Evolutionary conservation across 35 echinoderm and acorn worm species (phyloP), one percentile per base, ranked within the genome.

Genomic region (Diadema setosum): DNA sequence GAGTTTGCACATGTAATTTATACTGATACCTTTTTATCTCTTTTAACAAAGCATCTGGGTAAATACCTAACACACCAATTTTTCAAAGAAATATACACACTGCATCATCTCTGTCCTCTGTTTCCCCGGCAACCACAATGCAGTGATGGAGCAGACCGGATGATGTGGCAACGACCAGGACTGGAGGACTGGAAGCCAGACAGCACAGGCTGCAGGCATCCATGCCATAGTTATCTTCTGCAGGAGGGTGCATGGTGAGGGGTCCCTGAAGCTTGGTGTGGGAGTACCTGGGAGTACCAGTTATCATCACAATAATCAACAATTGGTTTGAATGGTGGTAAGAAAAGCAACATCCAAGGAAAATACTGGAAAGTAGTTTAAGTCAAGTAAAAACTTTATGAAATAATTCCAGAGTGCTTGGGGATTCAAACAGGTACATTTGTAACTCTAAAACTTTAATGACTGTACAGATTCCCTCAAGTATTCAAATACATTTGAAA

Each of bases 171-270:
- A 99, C 86, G 9, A 94, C 93, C 9, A 99, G 81, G 2, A 99
- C 93, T 20, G 86, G 89, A 30, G 96, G 96, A 30, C 81, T 92
- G 36, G 67, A 89, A 63, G 88, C 78, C 33, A 99, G 87, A 55
- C 96, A 99, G 8, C 84, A 36, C 6, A 99, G 21, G 59, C 89
- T 94, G 63, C 96, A 99, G 24, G 96, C 96, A 87, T 99, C 96
- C 18, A 98, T 44, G 8, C 96, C 96, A 89, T 98, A 98, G 88
- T 98, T 98, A 40, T 98, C 96, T 55, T 98, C 96, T 31, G 96
- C 96, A 70, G 96, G 92, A 14, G 96, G 96, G 20, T 98, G 90
- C 96, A 98, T 98, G 16, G 89, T 67, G 11, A 98, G 87, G 7
- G 96, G 96, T 12, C 96, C 96, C 34, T 92, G 92, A 21, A 91